phyloP scores from a whole-genome alignment of 2,888 invertebrate genomes.

The Apotomis turbidana region DNA sequence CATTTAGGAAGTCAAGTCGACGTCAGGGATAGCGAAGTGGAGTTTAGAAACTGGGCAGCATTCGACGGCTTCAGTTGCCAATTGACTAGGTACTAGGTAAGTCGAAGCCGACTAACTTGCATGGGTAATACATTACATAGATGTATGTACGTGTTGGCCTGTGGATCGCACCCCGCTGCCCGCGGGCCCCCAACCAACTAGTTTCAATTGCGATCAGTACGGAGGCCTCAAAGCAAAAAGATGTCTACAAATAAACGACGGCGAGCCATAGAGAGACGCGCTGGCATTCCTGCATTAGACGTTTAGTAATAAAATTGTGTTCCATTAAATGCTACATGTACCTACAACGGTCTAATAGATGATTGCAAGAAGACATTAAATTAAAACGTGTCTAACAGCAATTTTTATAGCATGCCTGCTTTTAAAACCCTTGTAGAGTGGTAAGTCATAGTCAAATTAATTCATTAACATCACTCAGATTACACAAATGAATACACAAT shows the following conservation, averaged over 20 bases:
- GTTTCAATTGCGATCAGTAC: conserved; percentile 56
- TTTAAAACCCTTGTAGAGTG: too few species aligned
- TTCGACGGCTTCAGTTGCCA: too few species aligned
- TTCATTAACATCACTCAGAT: too few species aligned
- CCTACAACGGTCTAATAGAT: background rate
- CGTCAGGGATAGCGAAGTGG: too few species aligned
- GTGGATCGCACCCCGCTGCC: conserved; percentile 9
- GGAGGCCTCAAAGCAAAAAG: conserved; percentile 60
- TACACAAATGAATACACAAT: too few species aligned
- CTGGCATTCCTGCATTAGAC: conserved; percentile 36
- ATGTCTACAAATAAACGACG: conserved; percentile 58
- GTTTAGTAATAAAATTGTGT: conserved; percentile 17
- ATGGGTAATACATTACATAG: too few species aligned
- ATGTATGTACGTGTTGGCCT: background rate
- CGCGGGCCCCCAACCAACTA: conserved; percentile 61
- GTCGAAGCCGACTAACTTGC: too few species aligned
- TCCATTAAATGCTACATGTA: conserved; percentile 7
- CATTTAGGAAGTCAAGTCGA: too few species aligned
- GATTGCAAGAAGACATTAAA: background rate
- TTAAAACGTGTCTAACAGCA: too few species aligned
- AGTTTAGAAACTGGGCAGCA: too few species aligned
- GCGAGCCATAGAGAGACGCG: conserved; percentile 45
- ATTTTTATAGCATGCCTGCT: background rate
- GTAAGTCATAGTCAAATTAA: too few species aligned
- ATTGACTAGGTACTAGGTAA: too few species aligned